Conservation (phyloP, 92 coral and sea anemone species). For the Diadumene lineata region DNA sequence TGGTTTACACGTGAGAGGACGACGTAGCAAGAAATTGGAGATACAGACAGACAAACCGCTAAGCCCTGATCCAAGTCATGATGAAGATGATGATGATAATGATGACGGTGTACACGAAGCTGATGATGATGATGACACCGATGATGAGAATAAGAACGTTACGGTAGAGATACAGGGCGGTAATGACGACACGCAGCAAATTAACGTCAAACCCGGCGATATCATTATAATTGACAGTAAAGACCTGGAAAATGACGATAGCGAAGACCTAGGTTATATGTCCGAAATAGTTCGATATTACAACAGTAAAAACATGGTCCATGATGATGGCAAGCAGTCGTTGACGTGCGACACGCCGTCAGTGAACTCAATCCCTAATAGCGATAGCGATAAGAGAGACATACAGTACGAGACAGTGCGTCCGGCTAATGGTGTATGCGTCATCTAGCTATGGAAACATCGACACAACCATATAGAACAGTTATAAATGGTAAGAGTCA, state of each 20-base stretch:
- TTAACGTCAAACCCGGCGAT: conserved; percentile 81
- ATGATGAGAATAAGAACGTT: conserved; percentile 56
- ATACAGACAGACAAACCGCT: conserved; percentile 12
- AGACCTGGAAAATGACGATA: conserved; percentile 65
- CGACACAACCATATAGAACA: not conserved
- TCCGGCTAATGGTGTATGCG: conserved; percentile 18
- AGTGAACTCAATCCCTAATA: conserved; percentile 62
- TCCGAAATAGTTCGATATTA: conserved; percentile 85
- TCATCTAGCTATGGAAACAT: not conserved
- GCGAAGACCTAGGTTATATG: conserved; percentile 84
- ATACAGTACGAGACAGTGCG: conserved; percentile 9
- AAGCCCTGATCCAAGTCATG: not conserved
- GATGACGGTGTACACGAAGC: conserved; percentile 5
- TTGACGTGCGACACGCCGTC: conserved; percentile 72
- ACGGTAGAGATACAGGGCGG: conserved; percentile 78
- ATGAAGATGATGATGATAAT: conserved; percentile 25
- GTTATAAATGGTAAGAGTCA: too few species aligned
- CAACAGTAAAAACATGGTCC: conserved; percentile 68
- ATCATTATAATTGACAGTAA: conserved; percentile 81
- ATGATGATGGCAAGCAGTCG: conserved; percentile 73
- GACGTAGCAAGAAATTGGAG: conserved; percentile 48
- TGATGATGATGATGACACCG: conserved; percentile 32
- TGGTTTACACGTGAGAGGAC: conserved; percentile 38
- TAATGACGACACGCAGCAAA: conserved; percentile 68
- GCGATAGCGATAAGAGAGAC: conserved; percentile 55